Evolutionary conservation across 2,888 invertebrate genomes (phyloP).

Genomic region (Pediacus dermestoides): DNA sequence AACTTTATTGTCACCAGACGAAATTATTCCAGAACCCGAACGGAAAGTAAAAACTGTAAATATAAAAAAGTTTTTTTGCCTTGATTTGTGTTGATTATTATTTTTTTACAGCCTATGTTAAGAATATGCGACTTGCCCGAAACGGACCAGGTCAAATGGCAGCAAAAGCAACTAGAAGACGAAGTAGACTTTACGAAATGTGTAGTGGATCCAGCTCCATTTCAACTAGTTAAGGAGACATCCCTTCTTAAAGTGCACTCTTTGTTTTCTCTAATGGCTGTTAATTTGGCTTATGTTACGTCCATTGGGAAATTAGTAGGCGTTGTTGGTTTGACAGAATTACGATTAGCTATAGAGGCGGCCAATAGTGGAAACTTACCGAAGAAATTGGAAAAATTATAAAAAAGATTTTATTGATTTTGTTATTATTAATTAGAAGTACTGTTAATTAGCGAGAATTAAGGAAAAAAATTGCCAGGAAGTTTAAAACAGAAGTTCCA

Average conservation of each 20-base stretch:
- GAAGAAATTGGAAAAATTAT: no score
- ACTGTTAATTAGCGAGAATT: no score
- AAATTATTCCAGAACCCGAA: conserved; percentile 4
- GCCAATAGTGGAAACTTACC: conserved; percentile 74
- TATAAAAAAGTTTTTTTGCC: not conserved
- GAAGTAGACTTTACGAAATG: conserved; percentile 70
- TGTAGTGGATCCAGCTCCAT: conserved; percentile 93
- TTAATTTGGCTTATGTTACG: conserved; percentile 95
- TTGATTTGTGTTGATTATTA: no score
- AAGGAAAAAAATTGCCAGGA: no score
- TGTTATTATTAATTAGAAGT: no score
- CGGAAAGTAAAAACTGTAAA: not conserved
- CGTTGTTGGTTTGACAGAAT: conserved; percentile 91
- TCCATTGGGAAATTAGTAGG: conserved; percentile 90
- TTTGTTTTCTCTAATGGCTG: conserved; percentile 90
- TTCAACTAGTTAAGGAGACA: conserved; percentile 90
- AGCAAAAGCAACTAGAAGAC: conserved; percentile 78
- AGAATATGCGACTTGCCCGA: conserved; percentile 88
- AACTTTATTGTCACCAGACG: conserved; percentile 4
- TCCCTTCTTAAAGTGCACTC: conserved; percentile 72
- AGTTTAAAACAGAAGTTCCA: no score
- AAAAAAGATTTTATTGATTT: no score
- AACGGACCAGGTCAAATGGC: conserved; percentile 88
- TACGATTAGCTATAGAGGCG: conserved; percentile 84
- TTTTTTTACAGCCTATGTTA: conserved; percentile 65